phyloP scores from a whole-genome alignment of 2,888 invertebrate species.

The Hermodice carunculata region DNA sequence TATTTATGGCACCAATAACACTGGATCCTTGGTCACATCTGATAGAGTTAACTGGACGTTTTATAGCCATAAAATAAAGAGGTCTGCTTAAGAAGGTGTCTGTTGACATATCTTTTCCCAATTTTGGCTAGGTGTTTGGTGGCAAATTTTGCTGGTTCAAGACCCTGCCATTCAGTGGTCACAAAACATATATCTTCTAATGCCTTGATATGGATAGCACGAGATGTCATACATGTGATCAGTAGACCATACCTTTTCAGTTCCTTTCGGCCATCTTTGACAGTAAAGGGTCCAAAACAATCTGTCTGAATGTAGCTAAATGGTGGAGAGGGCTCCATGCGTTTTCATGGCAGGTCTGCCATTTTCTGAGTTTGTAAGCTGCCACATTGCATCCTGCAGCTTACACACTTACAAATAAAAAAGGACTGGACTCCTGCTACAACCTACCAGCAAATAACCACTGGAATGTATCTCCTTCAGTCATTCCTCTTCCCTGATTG shows the following conservation, averaged over 20 bases:
- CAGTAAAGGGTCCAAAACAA: conserved; percentile 20
- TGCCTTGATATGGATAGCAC: conserved; percentile 49
- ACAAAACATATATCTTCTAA: no score
- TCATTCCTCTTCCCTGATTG: conserved; percentile 20
- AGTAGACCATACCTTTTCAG: conserved; percentile 12
- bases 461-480: conserved; percentile 10
- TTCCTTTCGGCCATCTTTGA: conserved; percentile 3
- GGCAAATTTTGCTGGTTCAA: no score
- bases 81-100: conserved; percentile 13
- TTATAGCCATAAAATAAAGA: neutral
- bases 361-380: conserved; percentile 26
- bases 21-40: conserved; percentile 19
- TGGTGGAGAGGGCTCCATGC: conserved; percentile 16
- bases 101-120: conserved; percentile 14
- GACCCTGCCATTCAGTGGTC: no score
- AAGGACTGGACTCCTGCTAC: neutral
- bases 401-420: conserved; percentile 10
- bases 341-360: conserved; percentile 23
- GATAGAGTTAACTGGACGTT: conserved; percentile 10
- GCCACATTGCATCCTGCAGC: conserved; percentile 7
- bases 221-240: conserved; percentile 18
- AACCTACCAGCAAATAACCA: conserved; percentile 9
- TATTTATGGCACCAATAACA: conserved; percentile 36
- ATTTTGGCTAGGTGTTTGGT: no score
- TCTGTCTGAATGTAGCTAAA: conserved; percentile 17